Base-by-base conservation (phyloP, 2,113 vertebrate genomes). In the Cottus gobio region DNA sequence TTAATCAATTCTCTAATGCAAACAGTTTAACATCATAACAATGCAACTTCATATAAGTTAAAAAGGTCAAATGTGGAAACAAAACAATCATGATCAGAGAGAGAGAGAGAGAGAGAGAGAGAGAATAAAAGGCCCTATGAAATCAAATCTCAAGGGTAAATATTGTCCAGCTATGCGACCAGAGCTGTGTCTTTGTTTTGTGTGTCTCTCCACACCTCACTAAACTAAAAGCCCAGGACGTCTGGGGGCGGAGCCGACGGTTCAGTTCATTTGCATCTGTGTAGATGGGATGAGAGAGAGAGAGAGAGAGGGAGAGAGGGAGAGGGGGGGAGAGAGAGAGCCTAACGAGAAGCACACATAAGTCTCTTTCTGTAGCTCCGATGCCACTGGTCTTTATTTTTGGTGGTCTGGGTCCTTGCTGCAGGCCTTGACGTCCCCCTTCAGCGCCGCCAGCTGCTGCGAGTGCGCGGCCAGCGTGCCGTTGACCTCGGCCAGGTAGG, bases 401-500 rank as follows among this genome's bases (percentile, higher is more conserved):
- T 94, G 93, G 75, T 92, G 91, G 0, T 89, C 84, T 70, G 91
- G 87, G 71, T 95, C 93, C 0, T 96, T 96, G 88, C 93, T 87
- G 75, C 95, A 97, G 91, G 97, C 95, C 57, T 96, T 94, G 80
- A 97, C 92, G 74, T 96, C 96, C 16, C 95, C 95, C 89, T 91
- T 96, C 77, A 98, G 96, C 82, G 96, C 94, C 0, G 93, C 93
- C 10, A 98, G 96, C 94, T 97, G 96, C 78, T 96, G 95, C 36
- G 96, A 91, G 75, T 99, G 97, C 81, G 87, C 87, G 71, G 90
- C 88, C 72, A 98, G 87, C 0, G 97, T 98, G 57, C 95, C 95
- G 0, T 98, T 99, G 79, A 98, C 90, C 79, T 96, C 94, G 44
- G 95, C 93, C 93, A 99, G 92, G 50, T 97, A 97, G 64, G 92